Evolutionary conservation across 2,888 invertebrate species (phyloP).

Genomic region (Punctoribates punctum): DNA sequence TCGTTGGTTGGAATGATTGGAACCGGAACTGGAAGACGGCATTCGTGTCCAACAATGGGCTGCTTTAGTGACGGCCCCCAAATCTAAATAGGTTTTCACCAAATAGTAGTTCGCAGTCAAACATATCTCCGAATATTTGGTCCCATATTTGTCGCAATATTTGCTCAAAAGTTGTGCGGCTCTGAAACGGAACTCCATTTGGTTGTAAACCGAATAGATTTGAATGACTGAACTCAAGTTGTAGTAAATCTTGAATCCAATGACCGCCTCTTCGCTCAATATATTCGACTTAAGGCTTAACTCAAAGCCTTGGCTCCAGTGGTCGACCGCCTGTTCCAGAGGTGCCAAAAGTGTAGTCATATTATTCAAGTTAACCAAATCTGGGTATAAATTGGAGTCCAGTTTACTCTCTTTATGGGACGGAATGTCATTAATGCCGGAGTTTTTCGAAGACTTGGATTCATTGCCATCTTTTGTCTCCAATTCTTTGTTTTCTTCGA

Average conservation of each 20-base stretch:
- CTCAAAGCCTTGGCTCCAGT: slow-evolving; percentile 16
- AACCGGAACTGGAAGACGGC: background rate
- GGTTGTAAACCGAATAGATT: slow-evolving; percentile 16
- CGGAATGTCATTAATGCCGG: background rate
- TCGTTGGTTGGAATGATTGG: background rate
- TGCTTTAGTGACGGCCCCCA: background rate
- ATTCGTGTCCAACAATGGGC: background rate
- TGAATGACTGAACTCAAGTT: slow-evolving; percentile 27
- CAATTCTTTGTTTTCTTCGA: background rate
- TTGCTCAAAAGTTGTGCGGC: background rate
- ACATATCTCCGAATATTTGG: background rate
- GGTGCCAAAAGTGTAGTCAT: background rate
- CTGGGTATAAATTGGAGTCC: background rate
- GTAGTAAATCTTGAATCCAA: background rate
- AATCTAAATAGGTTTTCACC: slow-evolving; percentile 1
- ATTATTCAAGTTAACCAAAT: slow-evolving; percentile 10
- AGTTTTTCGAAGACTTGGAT: no score
- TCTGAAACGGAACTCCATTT: background rate
- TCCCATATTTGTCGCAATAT: background rate
- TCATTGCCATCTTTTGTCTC: background rate
- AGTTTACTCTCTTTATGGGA: slow-evolving; percentile 8
- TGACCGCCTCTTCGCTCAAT: background rate
- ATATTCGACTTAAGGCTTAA: background rate
- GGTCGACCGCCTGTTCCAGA: background rate
- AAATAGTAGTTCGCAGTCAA: slow-evolving; percentile 15